These are phyloP conservation scores for Dioctria rufipes DNA, from an alignment of 2,888 invertebrate genomes.

Conservation along the genomic window DNA sequence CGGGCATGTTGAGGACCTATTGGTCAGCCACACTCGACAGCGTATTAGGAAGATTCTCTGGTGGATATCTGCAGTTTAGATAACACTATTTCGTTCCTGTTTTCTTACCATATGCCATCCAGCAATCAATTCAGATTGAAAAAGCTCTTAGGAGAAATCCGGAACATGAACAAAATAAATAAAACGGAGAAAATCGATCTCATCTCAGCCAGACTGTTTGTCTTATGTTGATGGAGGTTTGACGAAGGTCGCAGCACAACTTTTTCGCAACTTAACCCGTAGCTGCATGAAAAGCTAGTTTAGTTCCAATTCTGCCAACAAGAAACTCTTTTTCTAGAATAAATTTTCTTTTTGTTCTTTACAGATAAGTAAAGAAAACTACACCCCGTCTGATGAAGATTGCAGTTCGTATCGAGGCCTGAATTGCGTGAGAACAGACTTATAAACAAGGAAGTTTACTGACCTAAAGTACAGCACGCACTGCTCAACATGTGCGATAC, in stretches of 20 bases:
- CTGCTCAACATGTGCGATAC: neutral
- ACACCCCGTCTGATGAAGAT: neutral
- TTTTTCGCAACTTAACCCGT: slow-evolving; percentile 8
- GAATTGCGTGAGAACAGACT: neutral
- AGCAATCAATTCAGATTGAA: slow-evolving; percentile 31
- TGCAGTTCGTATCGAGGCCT: neutral
- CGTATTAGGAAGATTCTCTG: slow-evolving; percentile 18
- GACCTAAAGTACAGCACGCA: neutral
- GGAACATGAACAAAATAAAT: slow-evolving; percentile 20
- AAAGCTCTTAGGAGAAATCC: slow-evolving; percentile 16
- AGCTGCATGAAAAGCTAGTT: neutral
- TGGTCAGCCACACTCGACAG: neutral
- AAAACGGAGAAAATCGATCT: slow-evolving; percentile 32
- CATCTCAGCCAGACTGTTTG: neutral
- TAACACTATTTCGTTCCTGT: slow-evolving; percentile 3
- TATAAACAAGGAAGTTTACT: slow-evolving; percentile 17
- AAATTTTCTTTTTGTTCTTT: neutral
- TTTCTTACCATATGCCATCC: slow-evolving; percentile 16
- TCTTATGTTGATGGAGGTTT: slow-evolving; percentile 43
- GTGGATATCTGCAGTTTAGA: slow-evolving; percentile 19
- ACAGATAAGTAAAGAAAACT: neutral
- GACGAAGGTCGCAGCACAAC: slow-evolving; percentile 32
- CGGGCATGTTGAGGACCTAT: slow-evolving; percentile 9
- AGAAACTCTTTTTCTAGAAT: neutral
- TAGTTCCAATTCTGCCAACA: neutral